A percentile compares a stretch with the other conserved stretches of the same genome.
Evolutionary conservation across 2,113 vertebrate genomes (phyloP).

Genomic region (Phaethornis superciliosus): DNA sequence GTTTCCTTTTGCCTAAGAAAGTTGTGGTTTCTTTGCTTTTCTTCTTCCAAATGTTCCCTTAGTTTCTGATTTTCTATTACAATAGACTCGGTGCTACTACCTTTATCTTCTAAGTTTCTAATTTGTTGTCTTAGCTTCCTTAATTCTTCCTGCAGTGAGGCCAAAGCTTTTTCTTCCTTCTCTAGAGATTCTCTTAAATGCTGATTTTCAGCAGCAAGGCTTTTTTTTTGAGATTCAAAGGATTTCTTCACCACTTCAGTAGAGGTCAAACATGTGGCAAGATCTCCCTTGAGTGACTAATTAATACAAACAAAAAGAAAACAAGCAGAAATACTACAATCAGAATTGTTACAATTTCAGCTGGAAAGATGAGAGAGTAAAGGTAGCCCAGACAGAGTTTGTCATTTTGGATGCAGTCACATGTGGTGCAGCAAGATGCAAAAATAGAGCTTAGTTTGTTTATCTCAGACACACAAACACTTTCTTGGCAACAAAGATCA

Average conservation of each 20-base stretch:
- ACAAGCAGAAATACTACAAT: background rate
- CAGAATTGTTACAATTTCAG: constrained; percentile 62
- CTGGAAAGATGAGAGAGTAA: background rate
- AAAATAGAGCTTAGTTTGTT: constrained; percentile 37
- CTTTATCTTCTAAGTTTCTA: constrained; percentile 81
- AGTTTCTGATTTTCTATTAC: constrained; percentile 86
- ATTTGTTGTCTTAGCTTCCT: constrained; percentile 83
- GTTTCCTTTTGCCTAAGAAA: constrained; percentile 83
- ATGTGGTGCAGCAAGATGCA: background rate
- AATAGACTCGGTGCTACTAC: constrained; percentile 76
- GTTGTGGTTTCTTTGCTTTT: constrained; percentile 79
- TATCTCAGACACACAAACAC: background rate
- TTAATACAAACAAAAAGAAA: constrained; percentile 46
- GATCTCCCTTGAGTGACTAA: constrained; percentile 81
- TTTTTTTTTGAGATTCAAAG: constrained; percentile 78
- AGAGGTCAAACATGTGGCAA: constrained; percentile 77
- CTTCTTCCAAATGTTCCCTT: constrained; percentile 84
- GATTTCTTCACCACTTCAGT: constrained; percentile 75
- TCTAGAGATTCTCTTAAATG: constrained; percentile 83
- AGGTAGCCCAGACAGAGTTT: background rate
- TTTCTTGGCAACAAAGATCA: constrained; percentile 33
- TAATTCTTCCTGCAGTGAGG: constrained; percentile 85
- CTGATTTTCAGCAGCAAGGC: constrained; percentile 83
- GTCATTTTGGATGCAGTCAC: background rate
- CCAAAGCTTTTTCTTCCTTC: constrained; percentile 83